Conservation (phyloP, 2,888 invertebrate genomes). For the Bedellia somnulentella region DNA sequence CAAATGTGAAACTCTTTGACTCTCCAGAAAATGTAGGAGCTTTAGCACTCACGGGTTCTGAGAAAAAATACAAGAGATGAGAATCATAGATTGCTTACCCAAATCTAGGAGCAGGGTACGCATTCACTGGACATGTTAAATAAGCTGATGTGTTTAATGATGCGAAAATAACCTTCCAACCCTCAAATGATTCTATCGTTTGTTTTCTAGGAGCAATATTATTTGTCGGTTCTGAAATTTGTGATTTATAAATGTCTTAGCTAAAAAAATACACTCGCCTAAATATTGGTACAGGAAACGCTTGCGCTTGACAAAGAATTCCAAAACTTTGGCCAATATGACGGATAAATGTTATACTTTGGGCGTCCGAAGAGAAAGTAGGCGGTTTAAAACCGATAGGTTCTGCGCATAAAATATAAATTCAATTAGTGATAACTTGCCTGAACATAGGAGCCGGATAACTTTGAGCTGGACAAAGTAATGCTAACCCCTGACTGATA, state of each 20-base stretch:
- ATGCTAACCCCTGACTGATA: conserved; percentile 53
- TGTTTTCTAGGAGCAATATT: conserved; percentile 65
- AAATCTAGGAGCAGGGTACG: conserved; percentile 56
- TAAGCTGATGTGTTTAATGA: conserved; percentile 50
- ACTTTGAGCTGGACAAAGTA: conserved; percentile 72
- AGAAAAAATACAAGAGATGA: conserved; percentile 5
- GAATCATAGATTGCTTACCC: conserved; percentile 30
- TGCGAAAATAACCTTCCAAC: conserved; percentile 65
- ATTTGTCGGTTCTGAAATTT: conserved; percentile 56
- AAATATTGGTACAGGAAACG: conserved; percentile 68
- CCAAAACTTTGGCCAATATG: conserved; percentile 57
- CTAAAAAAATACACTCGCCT: conserved; percentile 53
- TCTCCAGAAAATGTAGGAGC: conserved; percentile 45
- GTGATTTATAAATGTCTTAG: conserved; percentile 11
- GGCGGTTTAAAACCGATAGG: conserved; percentile 55
- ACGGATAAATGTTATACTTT: conserved; percentile 39
- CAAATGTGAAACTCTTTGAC: conserved; percentile 25
- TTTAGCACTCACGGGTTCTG: conserved; percentile 11
- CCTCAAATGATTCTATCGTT: conserved; percentile 60
- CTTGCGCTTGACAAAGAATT: conserved; percentile 71
- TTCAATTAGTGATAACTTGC: conserved; percentile 68
- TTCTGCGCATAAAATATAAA: conserved; percentile 34
- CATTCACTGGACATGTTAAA: conserved; percentile 65
- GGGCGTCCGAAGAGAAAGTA: conserved; percentile 53
- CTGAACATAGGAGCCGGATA: conserved; percentile 72